Base-by-base conservation (phyloP, 2,888 invertebrate species). In the Melanotus villosus region DNA sequence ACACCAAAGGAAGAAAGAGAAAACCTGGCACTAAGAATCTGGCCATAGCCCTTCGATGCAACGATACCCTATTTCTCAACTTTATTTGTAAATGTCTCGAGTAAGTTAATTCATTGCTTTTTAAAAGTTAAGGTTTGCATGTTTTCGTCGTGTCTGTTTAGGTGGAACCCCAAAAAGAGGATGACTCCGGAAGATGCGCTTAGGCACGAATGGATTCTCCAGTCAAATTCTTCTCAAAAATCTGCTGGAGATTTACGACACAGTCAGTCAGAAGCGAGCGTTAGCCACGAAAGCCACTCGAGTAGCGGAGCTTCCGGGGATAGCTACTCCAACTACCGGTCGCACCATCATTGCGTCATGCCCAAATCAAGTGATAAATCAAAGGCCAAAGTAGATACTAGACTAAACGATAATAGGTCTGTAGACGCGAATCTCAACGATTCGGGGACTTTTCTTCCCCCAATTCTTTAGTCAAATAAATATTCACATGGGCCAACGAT, bases 111-210 rank as follows among this genome's bases (percentile, higher is more conserved):
- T 14, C 3, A 43, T 21, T 32, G 9, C 0, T 1, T 2, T 1
- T 32, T n/a, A 26, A 36, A 23, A 30, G 36, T 23, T 6, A 12
- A 26, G 12, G 14, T 30, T 23, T 50, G n/a, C 26, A 57, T 19
- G 21, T 52, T 18, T 12, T 32, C 10, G 5, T 34, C 30, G n/a
- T n/a, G n/a, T n/a, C n/a, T n/a, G 0, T 23, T 12, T 85, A 95
- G 95, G 84, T 98, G 97, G 97, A 96, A 97, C 85, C 94, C 97
- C 14, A 92, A 92, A 81, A 93, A 93, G 72, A 91, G 97, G 73
- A 91, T 97, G 90, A 96, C 94, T 2, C 94, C 97, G 0, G 95
- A 94, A 63, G 96, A 97, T 82, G 97, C 97, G 1, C 89, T 94
- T 18, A 90, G 92, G 60, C 97, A 97, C 85, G 94, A 95, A 80